A percentile compares a stretch with the other conserved stretches of the same genome.
phyloP scores from a whole-genome alignment of 2,888 invertebrate species.

The Gryllus longicercus region DNA sequence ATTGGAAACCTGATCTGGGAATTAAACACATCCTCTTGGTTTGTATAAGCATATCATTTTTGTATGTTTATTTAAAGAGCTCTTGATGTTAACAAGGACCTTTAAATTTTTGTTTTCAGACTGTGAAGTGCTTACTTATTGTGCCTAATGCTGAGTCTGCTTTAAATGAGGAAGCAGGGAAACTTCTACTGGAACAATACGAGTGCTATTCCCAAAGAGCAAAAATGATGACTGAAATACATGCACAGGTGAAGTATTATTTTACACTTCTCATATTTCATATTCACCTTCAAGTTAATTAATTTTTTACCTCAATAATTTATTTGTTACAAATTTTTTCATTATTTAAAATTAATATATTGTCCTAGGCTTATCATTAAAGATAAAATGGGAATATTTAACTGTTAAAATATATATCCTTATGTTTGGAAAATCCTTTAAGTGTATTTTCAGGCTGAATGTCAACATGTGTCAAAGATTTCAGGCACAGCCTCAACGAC shows the following conservation, averaged over 20 bases:
- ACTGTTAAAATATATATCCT: too few species aligned
- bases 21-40: slow-evolving; percentile 90
- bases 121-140: slow-evolving; percentile 91
- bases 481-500: too few species aligned
- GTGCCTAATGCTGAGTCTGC: slow-evolving; percentile 97
- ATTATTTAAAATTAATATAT: too few species aligned
- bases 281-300: background rate
- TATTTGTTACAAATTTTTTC: background rate
- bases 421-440: too few species aligned
- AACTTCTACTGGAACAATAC: slow-evolving; percentile 86
- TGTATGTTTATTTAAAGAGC: too few species aligned
- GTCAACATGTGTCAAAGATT: too few species aligned
- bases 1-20: slow-evolving; percentile 94
- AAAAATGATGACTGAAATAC: slow-evolving; percentile 88
- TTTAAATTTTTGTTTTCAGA: slow-evolving; percentile 50
- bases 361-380: too few species aligned
- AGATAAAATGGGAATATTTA: too few species aligned
- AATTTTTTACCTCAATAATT: slow-evolving; percentile 20
- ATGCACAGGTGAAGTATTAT: slow-evolving; percentile 62
- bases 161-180: slow-evolving; percentile 94
- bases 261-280: background rate
- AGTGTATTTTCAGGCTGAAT: too few species aligned
- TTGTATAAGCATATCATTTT: slow-evolving; percentile 40
- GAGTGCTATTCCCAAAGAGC: slow-evolving; percentile 87
- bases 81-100: too few species aligned